A percentile compares a stretch with the other conserved stretches of the same genome.
These are phyloP conservation scores for Coenonympha arcania DNA, from an alignment of 2,888 invertebrate genomes.

Conservation along the genomic window DNA sequence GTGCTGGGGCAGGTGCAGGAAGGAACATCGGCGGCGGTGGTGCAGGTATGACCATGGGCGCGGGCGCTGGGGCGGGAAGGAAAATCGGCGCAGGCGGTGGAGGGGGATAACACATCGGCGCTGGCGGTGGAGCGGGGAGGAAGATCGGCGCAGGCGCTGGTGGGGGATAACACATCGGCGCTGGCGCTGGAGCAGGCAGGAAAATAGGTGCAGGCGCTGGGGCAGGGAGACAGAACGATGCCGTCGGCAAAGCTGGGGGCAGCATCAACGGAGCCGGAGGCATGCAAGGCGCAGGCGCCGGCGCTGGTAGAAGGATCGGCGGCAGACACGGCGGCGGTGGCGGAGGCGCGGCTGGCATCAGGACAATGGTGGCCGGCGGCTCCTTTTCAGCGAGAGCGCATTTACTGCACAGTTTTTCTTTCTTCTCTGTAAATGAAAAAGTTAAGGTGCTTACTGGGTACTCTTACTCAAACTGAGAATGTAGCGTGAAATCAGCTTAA, in stretches of 20 bases:
- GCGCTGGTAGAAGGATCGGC: conserved; percentile 29
- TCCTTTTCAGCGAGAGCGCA: conserved; percentile 34
- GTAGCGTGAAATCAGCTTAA: too few species aligned
- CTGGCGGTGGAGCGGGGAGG: conserved; percentile 24
- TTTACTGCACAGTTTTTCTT: conserved; percentile 30
- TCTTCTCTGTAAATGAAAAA: conserved; percentile 29
- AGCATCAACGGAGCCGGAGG: conserved; percentile 10
- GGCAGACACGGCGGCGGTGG: conserved; percentile 37
- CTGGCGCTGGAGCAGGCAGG: conserved; percentile 23
- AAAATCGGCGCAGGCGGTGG: conserved; percentile 25
- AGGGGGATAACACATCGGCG: conserved; percentile 25
- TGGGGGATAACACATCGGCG: conserved; percentile 22
- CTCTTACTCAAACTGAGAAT: too few species aligned
- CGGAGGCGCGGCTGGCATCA: conserved; percentile 47
- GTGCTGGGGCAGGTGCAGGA: conserved; percentile 34
- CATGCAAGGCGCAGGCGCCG: conserved; percentile 42
- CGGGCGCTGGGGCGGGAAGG: conserved; percentile 17
- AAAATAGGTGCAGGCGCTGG: conserved; percentile 24
- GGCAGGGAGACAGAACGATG: neutral
- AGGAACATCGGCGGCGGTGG: conserved; percentile 29
- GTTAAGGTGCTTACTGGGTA: too few species aligned
- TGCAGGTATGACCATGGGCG: conserved; percentile 26
- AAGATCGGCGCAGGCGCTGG: conserved; percentile 27
- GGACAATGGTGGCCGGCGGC: conserved; percentile 44
- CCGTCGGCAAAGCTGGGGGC: neutral